Conservation (phyloP, 2,888 invertebrate species). For the Drosophila fulvimacula region DNA sequence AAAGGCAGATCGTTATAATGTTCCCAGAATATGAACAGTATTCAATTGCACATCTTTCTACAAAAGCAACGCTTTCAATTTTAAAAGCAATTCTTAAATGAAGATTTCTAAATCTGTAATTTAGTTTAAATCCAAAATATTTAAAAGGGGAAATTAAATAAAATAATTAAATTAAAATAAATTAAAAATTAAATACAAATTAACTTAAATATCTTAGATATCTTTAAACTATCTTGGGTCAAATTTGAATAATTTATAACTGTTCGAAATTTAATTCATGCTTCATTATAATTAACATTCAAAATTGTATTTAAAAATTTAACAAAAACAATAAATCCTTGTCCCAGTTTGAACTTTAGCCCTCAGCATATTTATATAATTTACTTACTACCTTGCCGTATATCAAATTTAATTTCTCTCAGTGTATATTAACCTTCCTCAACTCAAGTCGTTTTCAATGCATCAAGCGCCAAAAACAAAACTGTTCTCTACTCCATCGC, state of each 20-base stretch:
- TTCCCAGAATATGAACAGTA: background rate
- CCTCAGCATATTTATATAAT: background rate
- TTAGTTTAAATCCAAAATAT: too few species aligned
- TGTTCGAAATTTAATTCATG: too few species aligned
- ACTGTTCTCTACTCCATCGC: background rate
- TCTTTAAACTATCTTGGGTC: too few species aligned
- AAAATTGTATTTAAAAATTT: too few species aligned
- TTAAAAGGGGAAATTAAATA: too few species aligned
- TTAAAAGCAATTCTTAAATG: background rate
- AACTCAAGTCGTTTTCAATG: background rate
- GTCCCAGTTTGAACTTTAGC: background rate
- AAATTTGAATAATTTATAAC: too few species aligned
- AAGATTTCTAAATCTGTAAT: too few species aligned
- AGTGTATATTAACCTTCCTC: background rate
- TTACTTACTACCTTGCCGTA: background rate
- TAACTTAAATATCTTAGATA: too few species aligned
- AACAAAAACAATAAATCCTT: too few species aligned
- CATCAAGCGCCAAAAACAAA: background rate
- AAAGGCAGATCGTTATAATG: background rate
- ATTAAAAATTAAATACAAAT: too few species aligned
- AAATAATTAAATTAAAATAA: too few species aligned
- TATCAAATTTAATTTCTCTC: background rate
- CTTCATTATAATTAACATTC: too few species aligned
- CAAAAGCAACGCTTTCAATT: background rate
- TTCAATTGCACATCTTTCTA: background rate